phyloP scores from a whole-genome alignment of 2,113 vertebrate genomes.

The Pterocles gutturalis region DNA sequence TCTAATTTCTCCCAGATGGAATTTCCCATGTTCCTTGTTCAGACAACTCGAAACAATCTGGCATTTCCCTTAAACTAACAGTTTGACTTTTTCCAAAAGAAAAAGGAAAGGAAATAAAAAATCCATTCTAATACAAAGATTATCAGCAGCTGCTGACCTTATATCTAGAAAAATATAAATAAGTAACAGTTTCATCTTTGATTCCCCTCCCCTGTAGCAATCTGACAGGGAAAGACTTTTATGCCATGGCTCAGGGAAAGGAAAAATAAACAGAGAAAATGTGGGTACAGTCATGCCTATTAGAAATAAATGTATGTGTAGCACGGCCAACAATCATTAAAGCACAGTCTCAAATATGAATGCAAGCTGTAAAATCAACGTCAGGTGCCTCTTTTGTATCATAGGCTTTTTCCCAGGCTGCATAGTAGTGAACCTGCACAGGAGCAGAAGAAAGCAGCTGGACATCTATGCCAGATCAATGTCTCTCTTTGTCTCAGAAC shows the following conservation, averaged over 20 bases:
- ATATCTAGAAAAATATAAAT: background rate
- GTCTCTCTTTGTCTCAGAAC: background rate
- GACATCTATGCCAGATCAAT: background rate
- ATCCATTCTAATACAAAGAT: background rate
- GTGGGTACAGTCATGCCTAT: background rate
- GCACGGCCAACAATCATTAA: background rate
- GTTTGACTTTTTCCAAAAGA: background rate
- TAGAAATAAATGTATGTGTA: background rate
- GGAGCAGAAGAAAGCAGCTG: background rate
- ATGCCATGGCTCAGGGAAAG: slow-evolving; percentile 25
- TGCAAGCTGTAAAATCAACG: background rate
- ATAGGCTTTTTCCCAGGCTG: background rate
- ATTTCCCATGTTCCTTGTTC: background rate
- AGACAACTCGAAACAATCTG: background rate
- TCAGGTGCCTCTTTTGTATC: slow-evolving; percentile 20
- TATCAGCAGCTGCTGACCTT: background rate
- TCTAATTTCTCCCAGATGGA: background rate
- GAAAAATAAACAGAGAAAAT: slow-evolving; percentile 1
- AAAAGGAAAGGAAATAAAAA: background rate
- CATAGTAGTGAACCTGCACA: background rate
- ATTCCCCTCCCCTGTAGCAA: background rate
- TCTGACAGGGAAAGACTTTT: background rate
- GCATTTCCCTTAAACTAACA: background rate
- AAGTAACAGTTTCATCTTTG: background rate
- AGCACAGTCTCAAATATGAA: slow-evolving; percentile 7